A percentile compares a stretch with the other conserved stretches of the same genome.
phyloP scores from a whole-genome alignment of 2,113 vertebrate species.

The Ailuropoda melanoleuca region DNA sequence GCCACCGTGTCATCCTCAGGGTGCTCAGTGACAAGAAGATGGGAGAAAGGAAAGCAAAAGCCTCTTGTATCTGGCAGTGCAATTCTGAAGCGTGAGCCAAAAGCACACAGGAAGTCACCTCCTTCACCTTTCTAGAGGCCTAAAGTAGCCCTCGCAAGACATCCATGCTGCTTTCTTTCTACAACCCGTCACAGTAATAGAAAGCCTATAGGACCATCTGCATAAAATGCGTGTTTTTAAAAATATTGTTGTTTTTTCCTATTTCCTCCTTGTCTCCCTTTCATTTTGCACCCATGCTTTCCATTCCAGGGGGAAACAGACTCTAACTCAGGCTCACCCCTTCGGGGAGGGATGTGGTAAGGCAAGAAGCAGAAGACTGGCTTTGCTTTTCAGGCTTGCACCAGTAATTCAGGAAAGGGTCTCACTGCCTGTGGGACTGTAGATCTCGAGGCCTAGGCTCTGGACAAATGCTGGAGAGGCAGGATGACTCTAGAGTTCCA shows the following conservation, averaged over 20 bases:
- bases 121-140: neutral
- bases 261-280: neutral
- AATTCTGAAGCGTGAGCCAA: neutral
- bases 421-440: rapidly evolving
- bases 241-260: neutral
- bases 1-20: neutral
- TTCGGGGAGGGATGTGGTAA: neutral
- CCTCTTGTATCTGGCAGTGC: neutral
- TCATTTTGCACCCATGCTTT: neutral
- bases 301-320: neutral
- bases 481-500: neutral
- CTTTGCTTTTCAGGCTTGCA: neutral
- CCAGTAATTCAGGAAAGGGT: neutral
- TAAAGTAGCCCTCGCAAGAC: neutral
- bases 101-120: neutral
- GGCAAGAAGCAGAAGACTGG: neutral
- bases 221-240: neutral
- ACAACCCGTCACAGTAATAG: neutral
- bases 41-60: neutral
- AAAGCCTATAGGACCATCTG: neutral
- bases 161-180: neutral
- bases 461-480: neutral
- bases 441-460: neutral
- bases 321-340: neutral
- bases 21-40: neutral